Evolutionary conservation across 2,888 invertebrate species (phyloP).

Genomic region (Bimastos eiseni): DNA sequence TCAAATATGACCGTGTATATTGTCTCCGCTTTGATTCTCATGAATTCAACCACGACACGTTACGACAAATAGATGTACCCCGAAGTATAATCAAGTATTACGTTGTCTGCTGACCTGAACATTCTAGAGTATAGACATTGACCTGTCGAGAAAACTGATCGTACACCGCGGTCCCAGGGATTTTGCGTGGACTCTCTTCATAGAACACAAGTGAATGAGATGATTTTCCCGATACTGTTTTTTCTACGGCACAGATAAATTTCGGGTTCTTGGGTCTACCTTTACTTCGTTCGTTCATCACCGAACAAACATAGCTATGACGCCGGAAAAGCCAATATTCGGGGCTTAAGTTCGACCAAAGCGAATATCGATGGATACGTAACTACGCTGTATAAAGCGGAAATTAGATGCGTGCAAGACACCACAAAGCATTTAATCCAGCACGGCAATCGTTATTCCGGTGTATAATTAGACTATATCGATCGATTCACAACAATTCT

Average conservation of each 20-base stretch:
- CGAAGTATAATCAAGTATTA: neutral
- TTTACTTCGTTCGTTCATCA: neutral
- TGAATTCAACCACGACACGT: neutral
- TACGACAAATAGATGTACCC: neutral
- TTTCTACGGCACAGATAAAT: neutral
- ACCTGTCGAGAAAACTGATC: neutral
- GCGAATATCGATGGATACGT: neutral
- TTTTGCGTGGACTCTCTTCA: no score
- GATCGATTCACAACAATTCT: neutral
- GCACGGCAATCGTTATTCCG: slow-evolving; percentile 2
- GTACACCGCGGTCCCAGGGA: no score
- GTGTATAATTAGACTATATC: neutral
- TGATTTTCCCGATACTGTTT: neutral
- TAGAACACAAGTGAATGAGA: neutral
- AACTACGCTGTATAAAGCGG: neutral
- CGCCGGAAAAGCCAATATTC: neutral
- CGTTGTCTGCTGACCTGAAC: neutral
- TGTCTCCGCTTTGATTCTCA: no score
- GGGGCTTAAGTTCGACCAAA: neutral
- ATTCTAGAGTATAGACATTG: neutral
- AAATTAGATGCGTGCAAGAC: neutral
- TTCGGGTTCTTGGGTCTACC: neutral
- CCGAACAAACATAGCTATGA: neutral
- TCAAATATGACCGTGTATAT: no score
- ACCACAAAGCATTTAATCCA: neutral